A percentile compares a stretch with the other conserved stretches of the same genome.
Conservation (phyloP, 2,797 vertebrate genomes). For the Galaxias olidus region DNA sequence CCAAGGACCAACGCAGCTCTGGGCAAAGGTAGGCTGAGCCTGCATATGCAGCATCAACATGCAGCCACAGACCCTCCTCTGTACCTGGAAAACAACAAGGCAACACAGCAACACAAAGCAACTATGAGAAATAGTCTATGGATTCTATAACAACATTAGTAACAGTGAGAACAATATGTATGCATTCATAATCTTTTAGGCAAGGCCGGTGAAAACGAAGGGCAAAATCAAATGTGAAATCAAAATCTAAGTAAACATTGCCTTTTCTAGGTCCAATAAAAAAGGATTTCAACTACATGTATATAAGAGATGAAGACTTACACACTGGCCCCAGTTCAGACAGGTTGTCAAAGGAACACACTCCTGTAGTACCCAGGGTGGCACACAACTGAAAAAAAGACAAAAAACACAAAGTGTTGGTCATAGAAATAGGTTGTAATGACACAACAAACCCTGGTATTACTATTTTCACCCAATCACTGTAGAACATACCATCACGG, state of each 20-base stretch:
- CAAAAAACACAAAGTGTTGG: neutral
- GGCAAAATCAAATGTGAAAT: too few species aligned
- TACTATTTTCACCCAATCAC: neutral
- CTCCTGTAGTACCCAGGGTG: constrained; percentile 92
- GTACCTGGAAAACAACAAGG: constrained; percentile 72
- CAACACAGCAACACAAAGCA: neutral
- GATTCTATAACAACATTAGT: too few species aligned
- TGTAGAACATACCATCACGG: constrained; percentile 81
- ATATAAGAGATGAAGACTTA: constrained; percentile 64
- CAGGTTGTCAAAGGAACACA: constrained; percentile 92
- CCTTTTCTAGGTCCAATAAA: too few species aligned
- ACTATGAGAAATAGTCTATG: too few species aligned
- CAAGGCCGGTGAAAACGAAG: too few species aligned
- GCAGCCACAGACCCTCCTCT: constrained; percentile 90
- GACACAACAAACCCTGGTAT: neutral
- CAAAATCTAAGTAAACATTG: too few species aligned
- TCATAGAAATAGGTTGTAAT: neutral
- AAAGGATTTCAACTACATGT: too few species aligned
- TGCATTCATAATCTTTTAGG: too few species aligned
- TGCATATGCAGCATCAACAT: constrained; percentile 93
- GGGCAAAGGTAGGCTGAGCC: constrained; percentile 95
- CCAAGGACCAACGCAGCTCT: constrained; percentile 84
- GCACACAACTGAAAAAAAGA: constrained; percentile 87
- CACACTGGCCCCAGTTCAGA: constrained; percentile 91
- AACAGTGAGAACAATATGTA: too few species aligned